Base-by-base conservation (phyloP, 2,888 invertebrate genomes). In the Trypoxylon attenuatum region DNA sequence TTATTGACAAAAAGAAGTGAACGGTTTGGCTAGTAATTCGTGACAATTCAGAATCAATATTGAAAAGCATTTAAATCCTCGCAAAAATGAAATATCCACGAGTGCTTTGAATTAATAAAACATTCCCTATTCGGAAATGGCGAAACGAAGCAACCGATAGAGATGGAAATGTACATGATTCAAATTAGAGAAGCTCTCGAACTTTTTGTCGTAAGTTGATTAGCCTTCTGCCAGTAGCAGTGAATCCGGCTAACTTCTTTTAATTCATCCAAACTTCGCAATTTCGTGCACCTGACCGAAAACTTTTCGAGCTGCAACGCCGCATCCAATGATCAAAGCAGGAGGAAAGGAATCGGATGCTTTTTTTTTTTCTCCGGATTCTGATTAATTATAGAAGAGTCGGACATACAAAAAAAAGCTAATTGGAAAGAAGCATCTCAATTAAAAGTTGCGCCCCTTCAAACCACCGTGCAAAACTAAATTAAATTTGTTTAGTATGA, bases 331-430 rank as follows among this genome's bases (percentile, higher is more conserved):
- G 45, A 56, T 51, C 55, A 61, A 55, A 51, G 27, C 22, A 16
- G 10, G 27, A 10, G 49, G 54, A 33, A 43, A 8, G 33, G 29
- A 22, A 5, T 50, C 45, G 46, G 27, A 5, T 10, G 27, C 33
- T 19, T 27, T 33, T 23, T 33, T 49, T 42, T 42, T 21, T 21
- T 51, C 10, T 4, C 21, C 13, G 19, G 18, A 23, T 42, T 46
- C 46, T 46, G 38, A 56, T 62, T 56, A 62, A 56, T 56, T 52
- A 51, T 47, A 52, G 41, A 33, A 16, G 19, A 21, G 13, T 5
- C 2, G 16, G 47, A 29, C 19, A 41, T 15, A 50, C 19, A 41
- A 45, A 21, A 47, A 50, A 49, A 43, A n/a, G n/a, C 27, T 27
- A 49, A 22, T 19, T 5, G 13, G 25, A 8, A 13, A 13, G 33